phyloP scores from a whole-genome alignment of 2,113 vertebrate species.

The Atlantisia rogersi region DNA sequence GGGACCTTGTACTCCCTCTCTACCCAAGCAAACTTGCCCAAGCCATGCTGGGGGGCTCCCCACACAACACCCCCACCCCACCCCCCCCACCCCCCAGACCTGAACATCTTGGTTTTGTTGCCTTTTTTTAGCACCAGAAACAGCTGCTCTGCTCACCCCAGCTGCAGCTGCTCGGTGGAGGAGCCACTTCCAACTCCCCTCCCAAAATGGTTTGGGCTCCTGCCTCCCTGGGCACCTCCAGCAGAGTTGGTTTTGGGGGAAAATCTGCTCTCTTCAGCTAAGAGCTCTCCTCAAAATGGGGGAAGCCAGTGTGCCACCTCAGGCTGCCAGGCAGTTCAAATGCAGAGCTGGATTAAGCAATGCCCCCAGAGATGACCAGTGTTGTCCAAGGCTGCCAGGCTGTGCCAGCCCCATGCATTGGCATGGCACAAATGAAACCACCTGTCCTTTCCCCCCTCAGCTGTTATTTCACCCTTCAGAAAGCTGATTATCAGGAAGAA shows the following conservation, averaged over 20 bases:
- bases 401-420: neutral
- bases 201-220: neutral
- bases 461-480: neutral
- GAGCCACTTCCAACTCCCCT: neutral
- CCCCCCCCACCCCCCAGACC: neutral
- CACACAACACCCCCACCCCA: too few relatives aligned
- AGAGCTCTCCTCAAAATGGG: neutral
- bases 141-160: rapidly evolving
- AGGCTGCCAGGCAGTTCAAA: neutral
- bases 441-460: neutral
- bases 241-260: neutral
- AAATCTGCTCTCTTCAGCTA: neutral
- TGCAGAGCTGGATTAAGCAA: neutral
- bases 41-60: neutral
- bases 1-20: neutral
- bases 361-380: neutral
- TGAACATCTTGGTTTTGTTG: neutral
- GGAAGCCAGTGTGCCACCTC: neutral
- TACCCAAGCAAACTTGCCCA: rapidly evolving
- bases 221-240: neutral
- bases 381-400: neutral
- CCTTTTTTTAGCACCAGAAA: neutral
- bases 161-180: neutral
- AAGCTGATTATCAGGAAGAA: neutral
- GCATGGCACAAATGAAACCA: rapidly evolving